Evolutionary conservation across 2,797 vertebrate genomes (phyloP).

Genomic region (Odontamblyopus rebecca): DNA sequence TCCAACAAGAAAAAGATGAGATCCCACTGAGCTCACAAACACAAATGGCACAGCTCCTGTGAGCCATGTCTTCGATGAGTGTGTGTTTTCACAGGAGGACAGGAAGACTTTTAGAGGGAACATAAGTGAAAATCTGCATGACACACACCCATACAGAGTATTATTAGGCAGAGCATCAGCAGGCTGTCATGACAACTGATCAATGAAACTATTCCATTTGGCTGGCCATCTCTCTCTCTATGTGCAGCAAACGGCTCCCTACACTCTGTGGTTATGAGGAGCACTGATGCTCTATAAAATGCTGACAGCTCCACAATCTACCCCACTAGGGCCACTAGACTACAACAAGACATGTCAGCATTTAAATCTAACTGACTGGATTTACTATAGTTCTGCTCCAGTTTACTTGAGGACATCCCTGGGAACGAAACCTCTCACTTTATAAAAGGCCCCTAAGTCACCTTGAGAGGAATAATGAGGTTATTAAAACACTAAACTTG

Average conservation of each 20-base stretch:
- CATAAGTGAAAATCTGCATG: slow-evolving; percentile 41
- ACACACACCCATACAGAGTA: slow-evolving; percentile 35
- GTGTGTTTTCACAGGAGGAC: slow-evolving; percentile 27
- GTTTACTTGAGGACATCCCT: slow-evolving; percentile 47
- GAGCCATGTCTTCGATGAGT: slow-evolving; percentile 38
- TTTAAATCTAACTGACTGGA: slow-evolving; percentile 61
- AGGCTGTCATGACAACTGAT: slow-evolving; percentile 69
- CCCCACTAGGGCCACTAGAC: slow-evolving; percentile 51
- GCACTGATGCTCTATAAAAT: slow-evolving; percentile 58
- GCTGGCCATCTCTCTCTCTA: slow-evolving; percentile 43
- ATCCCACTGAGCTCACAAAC: slow-evolving; percentile 47
- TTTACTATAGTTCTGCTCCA: slow-evolving; percentile 56
- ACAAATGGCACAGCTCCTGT: slow-evolving; percentile 32
- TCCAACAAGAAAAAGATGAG: slow-evolving; percentile 58
- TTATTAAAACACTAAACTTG: slow-evolving; percentile 21
- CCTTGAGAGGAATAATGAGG: slow-evolving; percentile 42
- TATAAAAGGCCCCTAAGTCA: slow-evolving; percentile 31
- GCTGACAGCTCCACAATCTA: slow-evolving; percentile 62
- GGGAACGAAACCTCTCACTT: slow-evolving; percentile 32
- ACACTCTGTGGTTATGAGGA: slow-evolving; percentile 47
- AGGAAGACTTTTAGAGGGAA: slow-evolving; percentile 30
- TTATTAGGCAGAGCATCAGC: slow-evolving; percentile 65
- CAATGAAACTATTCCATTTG: slow-evolving; percentile 74
- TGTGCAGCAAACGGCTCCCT: slow-evolving; percentile 39
- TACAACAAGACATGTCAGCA: slow-evolving; percentile 61